Base-by-base conservation (phyloP, 2,888 invertebrate genomes). In the Anthophora plumipes region DNA sequence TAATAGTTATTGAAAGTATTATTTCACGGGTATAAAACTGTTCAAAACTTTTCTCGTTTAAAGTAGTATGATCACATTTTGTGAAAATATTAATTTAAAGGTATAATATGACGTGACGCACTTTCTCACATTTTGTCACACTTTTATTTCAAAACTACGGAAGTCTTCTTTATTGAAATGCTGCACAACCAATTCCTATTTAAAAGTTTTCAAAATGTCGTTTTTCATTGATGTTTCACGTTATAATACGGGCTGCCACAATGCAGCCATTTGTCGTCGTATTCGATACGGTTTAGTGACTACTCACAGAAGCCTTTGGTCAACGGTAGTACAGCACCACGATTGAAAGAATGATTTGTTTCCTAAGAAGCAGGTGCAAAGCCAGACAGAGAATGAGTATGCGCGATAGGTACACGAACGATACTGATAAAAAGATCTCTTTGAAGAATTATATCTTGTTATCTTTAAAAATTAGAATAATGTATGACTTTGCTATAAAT, bases 271-370 rank as follows among this genome's bases (percentile, higher is more conserved):
- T 90, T 87, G 87, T 85, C 83, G 76, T 76, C 66, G 87, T 86
- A 88, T 90, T 86, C 82, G 83, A 71, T 59, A 75, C 80, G 83
- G 85, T 84, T 88, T 83, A 80, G 85, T 78, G 77, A 77, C 76
- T 75, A 85, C 87, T 89, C 85, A 82, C 39, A 80, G 82, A 85
- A 87, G 85, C 88, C 88, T 72, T 83, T 85, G 84, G 69, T 31
- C 39, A 52, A 48, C 39, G 20, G 72, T 60, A 80, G 60, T 64
- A 17, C 52, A 17, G n/a, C 7, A 20, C 67, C 25, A 39, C 20
- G 46, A 66, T 43, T n/a, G 72, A 66, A 64, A n/a, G 59, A 43
- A 57, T 50, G 67, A 54, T 48, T 64, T 59, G 22, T 48, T 48
- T 1, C 17, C 1, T 2, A 50, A 67, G 50, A 17, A 14, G 55